Evolutionary conservation across 2,888 invertebrate genomes (phyloP).

Genomic region (Drosophila falleni): DNA sequence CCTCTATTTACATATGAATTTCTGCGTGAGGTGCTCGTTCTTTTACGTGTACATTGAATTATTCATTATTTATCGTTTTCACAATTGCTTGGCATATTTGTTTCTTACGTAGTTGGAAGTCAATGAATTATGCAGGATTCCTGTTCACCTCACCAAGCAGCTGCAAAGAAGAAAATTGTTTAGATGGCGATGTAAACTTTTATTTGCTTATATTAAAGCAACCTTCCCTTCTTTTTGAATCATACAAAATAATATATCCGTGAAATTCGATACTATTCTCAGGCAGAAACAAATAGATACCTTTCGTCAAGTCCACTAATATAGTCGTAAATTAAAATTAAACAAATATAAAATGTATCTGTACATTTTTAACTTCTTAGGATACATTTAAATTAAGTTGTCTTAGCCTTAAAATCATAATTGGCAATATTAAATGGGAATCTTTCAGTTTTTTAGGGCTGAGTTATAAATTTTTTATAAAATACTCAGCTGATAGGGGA

Average conservation of each 20-base stretch:
- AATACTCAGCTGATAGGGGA: too few relatives aligned
- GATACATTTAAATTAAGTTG: too few relatives aligned
- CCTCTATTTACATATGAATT: conserved; percentile 42
- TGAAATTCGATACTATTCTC: neutral
- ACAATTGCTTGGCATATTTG: conserved; percentile 46
- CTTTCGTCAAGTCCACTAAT: too few relatives aligned
- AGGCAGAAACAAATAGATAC: neutral
- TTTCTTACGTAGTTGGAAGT: conserved; percentile 43
- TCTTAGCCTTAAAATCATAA: too few relatives aligned
- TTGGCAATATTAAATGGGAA: too few relatives aligned
- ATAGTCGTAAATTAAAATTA: too few relatives aligned
- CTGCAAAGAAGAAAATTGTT: conserved; percentile 27
- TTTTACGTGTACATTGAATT: conserved; percentile 30
- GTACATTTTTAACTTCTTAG: too few relatives aligned
- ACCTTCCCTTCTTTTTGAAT: neutral
- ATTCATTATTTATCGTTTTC: conserved; percentile 48
- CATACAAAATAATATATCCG: neutral
- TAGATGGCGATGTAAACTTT: neutral
- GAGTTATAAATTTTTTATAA: too few relatives aligned
- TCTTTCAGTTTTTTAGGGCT: too few relatives aligned
- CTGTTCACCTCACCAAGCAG: conserved; percentile 1
- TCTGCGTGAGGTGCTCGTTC: conserved; percentile 1
- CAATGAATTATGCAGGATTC: conserved; percentile 42
- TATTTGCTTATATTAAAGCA: conserved; percentile 7
- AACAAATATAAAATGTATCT: too few relatives aligned